phyloP scores from a whole-genome alignment of 1,140 invertebrate genomes.

The Zophobas morio region DNA sequence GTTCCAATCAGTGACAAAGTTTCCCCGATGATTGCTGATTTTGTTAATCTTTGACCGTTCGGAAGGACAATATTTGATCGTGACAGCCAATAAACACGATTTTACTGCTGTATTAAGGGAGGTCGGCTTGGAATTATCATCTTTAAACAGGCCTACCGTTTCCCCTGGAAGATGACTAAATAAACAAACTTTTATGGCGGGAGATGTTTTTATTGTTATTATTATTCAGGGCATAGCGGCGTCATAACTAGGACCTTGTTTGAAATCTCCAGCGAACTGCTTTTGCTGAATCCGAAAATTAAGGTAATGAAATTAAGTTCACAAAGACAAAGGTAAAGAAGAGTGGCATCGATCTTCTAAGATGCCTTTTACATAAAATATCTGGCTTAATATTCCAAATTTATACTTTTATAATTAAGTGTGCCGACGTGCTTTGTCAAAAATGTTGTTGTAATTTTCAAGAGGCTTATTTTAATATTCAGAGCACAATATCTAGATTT shows the following conservation, averaged over 20 bases:
- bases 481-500: too few relatives aligned
- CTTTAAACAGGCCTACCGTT: slow-evolving; percentile 12
- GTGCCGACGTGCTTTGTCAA: too few relatives aligned
- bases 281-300: slow-evolving; percentile 30
- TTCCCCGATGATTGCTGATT: slow-evolving; percentile 53
- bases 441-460: too few relatives aligned
- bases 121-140: slow-evolving; percentile 11
- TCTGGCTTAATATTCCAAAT: too few relatives aligned
- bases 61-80: slow-evolving; percentile 54
- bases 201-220: slow-evolving; percentile 38
- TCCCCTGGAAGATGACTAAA: slow-evolving; percentile 29
- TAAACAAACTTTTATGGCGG: slow-evolving; percentile 12
- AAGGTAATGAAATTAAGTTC: slow-evolving; percentile 25
- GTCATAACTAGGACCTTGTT: slow-evolving; percentile 35
- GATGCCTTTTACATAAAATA: neutral
- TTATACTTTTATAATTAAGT: too few relatives aligned
- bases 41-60: slow-evolving; percentile 51
- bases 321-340: slow-evolving; percentile 12
- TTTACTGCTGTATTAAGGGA: slow-evolving; percentile 21
- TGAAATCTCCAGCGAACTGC: slow-evolving; percentile 13
- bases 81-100: slow-evolving; percentile 40
- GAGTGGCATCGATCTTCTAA: neutral
- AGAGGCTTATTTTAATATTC: too few relatives aligned
- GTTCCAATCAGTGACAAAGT: slow-evolving; percentile 44
- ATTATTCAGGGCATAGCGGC: slow-evolving; percentile 23